A percentile compares a stretch with the other conserved stretches of the same genome.
Conservation (phyloP, 2,797 vertebrate species). For the Oryzias dopingdopingensis region DNA sequence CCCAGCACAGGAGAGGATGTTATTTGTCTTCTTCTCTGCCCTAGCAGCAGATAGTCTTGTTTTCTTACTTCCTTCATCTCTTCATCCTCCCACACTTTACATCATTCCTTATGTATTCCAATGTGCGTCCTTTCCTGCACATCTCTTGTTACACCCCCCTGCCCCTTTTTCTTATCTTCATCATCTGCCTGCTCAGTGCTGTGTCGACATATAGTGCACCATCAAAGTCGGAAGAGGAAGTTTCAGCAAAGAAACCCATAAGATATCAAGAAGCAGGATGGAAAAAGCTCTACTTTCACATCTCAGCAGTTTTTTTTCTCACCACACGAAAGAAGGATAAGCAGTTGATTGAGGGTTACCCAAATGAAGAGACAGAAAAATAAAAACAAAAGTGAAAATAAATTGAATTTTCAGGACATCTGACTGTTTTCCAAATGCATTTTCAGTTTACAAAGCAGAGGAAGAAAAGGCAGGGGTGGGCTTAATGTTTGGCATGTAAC, state of each 20-base stretch:
- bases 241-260: constrained; percentile 30
- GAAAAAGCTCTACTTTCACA: no score
- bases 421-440: constrained; percentile 35
- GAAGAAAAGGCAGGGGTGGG: constrained; percentile 3
- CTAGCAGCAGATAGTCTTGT: no score
- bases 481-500: constrained; percentile 27
- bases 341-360: constrained; percentile 47
- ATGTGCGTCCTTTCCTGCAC: constrained; percentile 20
- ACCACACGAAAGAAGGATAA: constrained; percentile 51
- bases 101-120: constrained; percentile 38
- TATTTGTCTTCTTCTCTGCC: no score
- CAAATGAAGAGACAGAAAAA: constrained; percentile 24
- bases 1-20: no score
- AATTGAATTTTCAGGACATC: constrained; percentile 45
- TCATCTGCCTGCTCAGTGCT: constrained; percentile 49
- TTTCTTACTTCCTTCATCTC: constrained; percentile 42
- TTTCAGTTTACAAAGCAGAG: constrained; percentile 28
- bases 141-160: constrained; percentile 22
- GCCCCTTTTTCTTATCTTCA: constrained; percentile 50
- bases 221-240: constrained; percentile 45
- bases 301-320: not conserved
- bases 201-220: constrained; percentile 48
- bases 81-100: constrained; percentile 21
- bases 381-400: constrained; percentile 24
- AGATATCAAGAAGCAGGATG: constrained; percentile 29